phyloP scores from a whole-genome alignment of 2,888 invertebrate genomes.

The Scaptomyza parva region DNA sequence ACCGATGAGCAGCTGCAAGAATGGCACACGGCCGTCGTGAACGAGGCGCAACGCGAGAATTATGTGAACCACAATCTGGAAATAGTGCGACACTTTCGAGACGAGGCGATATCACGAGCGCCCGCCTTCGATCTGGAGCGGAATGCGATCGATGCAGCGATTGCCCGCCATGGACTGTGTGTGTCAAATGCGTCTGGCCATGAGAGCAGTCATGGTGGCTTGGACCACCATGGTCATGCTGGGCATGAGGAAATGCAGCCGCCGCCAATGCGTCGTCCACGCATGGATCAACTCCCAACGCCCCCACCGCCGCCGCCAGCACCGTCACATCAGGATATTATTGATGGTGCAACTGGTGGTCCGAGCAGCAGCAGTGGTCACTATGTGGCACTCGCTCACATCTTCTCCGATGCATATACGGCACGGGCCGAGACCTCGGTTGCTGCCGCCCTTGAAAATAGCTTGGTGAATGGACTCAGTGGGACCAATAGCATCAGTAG shows the following conservation, averaged over 20 bases:
- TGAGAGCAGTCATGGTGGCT: constrained; percentile 10
- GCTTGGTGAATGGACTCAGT: not conserved
- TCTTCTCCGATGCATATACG: constrained; percentile 35
- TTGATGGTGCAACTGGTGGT: not conserved
- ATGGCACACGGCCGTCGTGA: constrained; percentile 40
- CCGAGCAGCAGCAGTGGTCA: constrained; percentile 25
- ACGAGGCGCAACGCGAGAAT: constrained; percentile 58
- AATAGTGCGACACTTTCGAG: constrained; percentile 57
- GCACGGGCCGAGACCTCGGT: constrained; percentile 1
- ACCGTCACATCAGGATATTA: not conserved
- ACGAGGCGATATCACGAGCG: constrained; percentile 45
- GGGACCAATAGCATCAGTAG: not conserved
- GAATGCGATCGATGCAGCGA: constrained; percentile 58
- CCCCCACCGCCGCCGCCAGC: constrained; percentile 2
- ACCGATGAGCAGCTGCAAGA: constrained; percentile 50
- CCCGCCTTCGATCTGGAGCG: constrained; percentile 51
- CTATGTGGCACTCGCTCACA: constrained; percentile 44
- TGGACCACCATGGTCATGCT: not conserved
- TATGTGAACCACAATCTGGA: constrained; percentile 57
- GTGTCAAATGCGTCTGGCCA: constrained; percentile 11
- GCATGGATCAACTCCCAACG: constrained; percentile 34
- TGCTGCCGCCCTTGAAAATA: constrained; percentile 1
- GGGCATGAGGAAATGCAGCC: constrained; percentile 40
- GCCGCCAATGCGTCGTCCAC: constrained; percentile 52
- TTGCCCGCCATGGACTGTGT: constrained; percentile 51